These are phyloP conservation scores for Apis mellifera DNA, from an alignment of 1,140 invertebrate genomes.

Conservation along the genomic window Amel_HAv3.1 CM009931.2:24244001-24244500, in stretches of 20 bases:
- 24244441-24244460: not conserved
- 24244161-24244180: not conserved
- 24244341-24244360: not conserved
- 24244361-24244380: too few species aligned
- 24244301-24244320: conserved; percentile 18
- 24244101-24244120: conserved; percentile 75
- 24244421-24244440: not conserved
- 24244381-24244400: not conserved
- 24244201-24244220: not conserved
- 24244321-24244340: not conserved
- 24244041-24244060: conserved; percentile 98
- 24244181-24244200: not conserved
- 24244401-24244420: not conserved
- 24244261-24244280: not conserved
- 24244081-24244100: conserved; percentile 78
- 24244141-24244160: conserved; percentile 3
- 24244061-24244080: conserved; percentile 96
- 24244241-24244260: conserved; percentile 1
- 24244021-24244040: conserved; percentile 91
- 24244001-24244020: conserved; percentile 96
- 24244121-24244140: conserved; percentile 16
- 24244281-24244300: conserved; percentile 34
- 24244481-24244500: not conserved
- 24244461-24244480: not conserved
- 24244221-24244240: not conserved